phyloP scores from a whole-genome alignment of 1,140 invertebrate genomes.

The Dolichoris vasculosae region DNA sequence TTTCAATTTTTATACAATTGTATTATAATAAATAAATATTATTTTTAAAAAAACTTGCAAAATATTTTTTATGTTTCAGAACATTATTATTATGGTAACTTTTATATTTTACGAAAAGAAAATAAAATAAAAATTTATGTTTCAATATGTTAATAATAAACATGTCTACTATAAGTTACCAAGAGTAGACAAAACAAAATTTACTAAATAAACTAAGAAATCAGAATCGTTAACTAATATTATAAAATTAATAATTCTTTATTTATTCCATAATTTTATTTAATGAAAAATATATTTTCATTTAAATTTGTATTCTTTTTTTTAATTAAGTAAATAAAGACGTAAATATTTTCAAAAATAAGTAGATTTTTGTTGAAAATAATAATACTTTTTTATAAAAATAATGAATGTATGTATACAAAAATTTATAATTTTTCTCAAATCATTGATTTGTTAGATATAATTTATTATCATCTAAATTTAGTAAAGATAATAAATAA shows the following conservation, averaged over 20 bases:
- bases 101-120: background rate
- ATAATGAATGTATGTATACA: no score
- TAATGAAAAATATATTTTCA: background rate
- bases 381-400: no score
- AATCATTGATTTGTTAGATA: no score
- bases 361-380: no score
- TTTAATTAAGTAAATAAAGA: no score
- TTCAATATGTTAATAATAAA: background rate
- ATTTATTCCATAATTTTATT: no score
- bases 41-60: background rate
- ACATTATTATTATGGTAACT: background rate
- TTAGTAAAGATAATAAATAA: no score
- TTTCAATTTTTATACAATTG: no score
- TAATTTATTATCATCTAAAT: no score
- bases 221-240: background rate
- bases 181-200: constrained; percentile 27
- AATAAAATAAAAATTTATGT: constrained; percentile 9
- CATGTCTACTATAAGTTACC: background rate
- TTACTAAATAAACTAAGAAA: constrained; percentile 14
- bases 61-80: background rate
- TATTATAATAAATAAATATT: background rate
- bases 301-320: background rate
- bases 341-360: no score
- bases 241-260: background rate
- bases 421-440: no score